Base-by-base conservation (phyloP, 2,797 vertebrate species). In the Paedocypris micromegethes region DNA sequence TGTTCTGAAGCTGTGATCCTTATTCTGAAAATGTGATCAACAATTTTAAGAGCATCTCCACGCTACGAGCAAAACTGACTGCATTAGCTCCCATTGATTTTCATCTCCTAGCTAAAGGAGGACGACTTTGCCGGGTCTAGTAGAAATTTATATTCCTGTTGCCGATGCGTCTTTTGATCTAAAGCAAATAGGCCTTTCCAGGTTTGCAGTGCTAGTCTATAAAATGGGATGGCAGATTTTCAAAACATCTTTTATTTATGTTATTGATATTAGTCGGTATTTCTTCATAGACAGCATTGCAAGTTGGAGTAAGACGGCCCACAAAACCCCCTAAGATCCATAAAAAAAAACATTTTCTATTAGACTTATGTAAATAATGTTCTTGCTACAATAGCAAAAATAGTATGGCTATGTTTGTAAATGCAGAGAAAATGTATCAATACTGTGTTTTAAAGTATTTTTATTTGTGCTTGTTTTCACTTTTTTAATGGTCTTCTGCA, bases 1-100 rank as follows among this genome's bases (percentile, higher is more conserved):
- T 63, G 68, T 50, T 63, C 59, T 63, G 40, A 72, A 47, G 58
- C 66, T 60, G n/a, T 39, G 43, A 56, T 62, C 49, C 43, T 73
- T 63, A 41, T 45, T 68, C 39, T 42, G 23, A 58, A 55, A 57
- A 46, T 63, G 42, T 68, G 8, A 62, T 63, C 65, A 9, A 38
- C 40, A 68, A 64, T 47, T 53, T 38, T 57, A 56, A 43, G 57
- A 49, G 43, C 50, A 54, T 60, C 49, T 47, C 50, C n/a, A 58
- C 46, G 66, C 55, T 44, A 6, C 44, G 38, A 46, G n/a, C 47
- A n/a, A 48, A 57, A 48, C 45, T 57, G 64, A 49, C 8, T 39
- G 42, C 42, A 65, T 41, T 1, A 6, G 46, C 46, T 47, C 0
- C 46, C 23, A 23, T 23, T 47, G 5, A 8, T 38, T 53, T 52